A percentile compares a stretch with the other conserved stretches of the same genome.
These are phyloP conservation scores for Mesoligia furuncula DNA, from an alignment of 2,888 invertebrate species.

Conservation along the genomic window DNA sequence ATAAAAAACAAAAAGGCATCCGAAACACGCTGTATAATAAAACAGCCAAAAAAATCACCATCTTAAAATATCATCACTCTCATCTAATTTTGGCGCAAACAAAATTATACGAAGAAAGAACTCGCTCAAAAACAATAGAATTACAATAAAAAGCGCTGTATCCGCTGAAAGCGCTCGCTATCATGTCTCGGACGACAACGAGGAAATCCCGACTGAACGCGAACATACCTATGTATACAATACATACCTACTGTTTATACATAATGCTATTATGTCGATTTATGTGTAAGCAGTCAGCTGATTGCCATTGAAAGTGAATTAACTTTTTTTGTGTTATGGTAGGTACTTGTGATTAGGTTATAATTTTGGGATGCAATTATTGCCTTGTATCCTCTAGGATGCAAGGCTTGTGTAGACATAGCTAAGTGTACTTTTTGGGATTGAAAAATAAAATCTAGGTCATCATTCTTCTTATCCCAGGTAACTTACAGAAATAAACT, in stretches of 20 bases:
- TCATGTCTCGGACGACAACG: constrained; percentile 80
- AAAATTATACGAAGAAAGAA: constrained; percentile 39
- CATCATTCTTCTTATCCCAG: background rate
- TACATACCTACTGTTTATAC: constrained; percentile 73
- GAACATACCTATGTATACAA: constrained; percentile 70
- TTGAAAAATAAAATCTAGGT: background rate
- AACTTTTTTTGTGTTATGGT: constrained; percentile 63
- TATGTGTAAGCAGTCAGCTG: constrained; percentile 85
- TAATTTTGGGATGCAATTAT: background rate
- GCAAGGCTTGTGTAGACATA: background rate
- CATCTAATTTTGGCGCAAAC: constrained; percentile 9
- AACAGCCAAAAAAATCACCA: background rate
- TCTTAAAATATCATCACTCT: background rate
- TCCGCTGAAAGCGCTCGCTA: constrained; percentile 70
- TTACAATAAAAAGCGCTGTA: constrained; percentile 73
- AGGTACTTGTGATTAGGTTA: background rate
- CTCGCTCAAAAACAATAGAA: constrained; percentile 53
- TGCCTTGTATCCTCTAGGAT: background rate
- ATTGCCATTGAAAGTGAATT: constrained; percentile 79
- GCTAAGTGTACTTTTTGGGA: background rate
- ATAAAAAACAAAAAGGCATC: background rate
- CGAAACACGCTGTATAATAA: background rate
- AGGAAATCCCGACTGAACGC: constrained; percentile 81
- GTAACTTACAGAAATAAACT: background rate
- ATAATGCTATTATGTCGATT: constrained; percentile 80